Base-by-base conservation (phyloP, 64 coral and sea anemone species). In the Hydrozoanthus tunicans region DNA sequence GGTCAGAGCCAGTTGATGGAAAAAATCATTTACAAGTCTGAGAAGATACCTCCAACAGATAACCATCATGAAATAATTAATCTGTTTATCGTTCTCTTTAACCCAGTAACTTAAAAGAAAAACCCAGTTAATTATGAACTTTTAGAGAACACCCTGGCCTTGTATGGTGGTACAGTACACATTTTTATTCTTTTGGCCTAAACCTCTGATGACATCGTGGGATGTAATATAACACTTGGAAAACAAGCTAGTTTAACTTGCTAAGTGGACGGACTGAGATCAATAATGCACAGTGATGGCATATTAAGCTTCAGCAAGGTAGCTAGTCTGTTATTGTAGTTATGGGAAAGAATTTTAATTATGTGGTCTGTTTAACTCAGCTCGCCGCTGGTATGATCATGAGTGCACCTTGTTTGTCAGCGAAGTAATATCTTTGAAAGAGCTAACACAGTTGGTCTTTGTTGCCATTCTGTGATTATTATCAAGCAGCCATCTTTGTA, bases 271-370 rank as follows among this genome's bases (percentile, higher is more conserved):
- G 66, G n/a, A 15, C 59, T 43, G 14, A 26, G 7, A 12, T 14
- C 32, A 23, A 27, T 25, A 17, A 8, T 51, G 58, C 11, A 69
- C 51, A 70, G 64, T 70, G 24, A 85, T 57, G 5, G 64, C 51
- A 85, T 85, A 70, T 27, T 88, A 43, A 32, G 54, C 56, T 75
- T 75, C 68, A 88, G 25, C 84, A 75, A 88, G 74, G 26, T 54
- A 72, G 83, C 9, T 73, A 73, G 83, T 54, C 7, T 59, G 58
- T 73, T 59, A 86, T 59, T 68, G 73, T 6, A 86, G 9, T 15
- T 73, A n/a, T 69, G 65, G 20, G 52, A 68, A 85, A 53, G 52
- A 0, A 73, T 25, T 24, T 11, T 43, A 43, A 43, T 43, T 43
- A 43, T 43, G 32, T 43, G 32, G 32, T 43, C 32, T 43, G 32